phyloP scores from a whole-genome alignment of 2,797 vertebrate genomes.

The Lophotriccus pileatus region DNA sequence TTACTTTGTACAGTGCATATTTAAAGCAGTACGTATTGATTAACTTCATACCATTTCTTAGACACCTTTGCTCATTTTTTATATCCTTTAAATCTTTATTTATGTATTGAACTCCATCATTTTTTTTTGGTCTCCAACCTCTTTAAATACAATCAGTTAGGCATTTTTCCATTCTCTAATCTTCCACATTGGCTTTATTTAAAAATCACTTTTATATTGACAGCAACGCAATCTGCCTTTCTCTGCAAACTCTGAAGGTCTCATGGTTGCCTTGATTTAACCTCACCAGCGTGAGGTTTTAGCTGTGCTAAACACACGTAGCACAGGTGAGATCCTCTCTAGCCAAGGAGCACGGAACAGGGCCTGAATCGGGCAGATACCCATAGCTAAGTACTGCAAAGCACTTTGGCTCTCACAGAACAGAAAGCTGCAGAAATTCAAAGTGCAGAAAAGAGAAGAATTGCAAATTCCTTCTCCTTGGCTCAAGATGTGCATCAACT shows the following conservation, averaged over 20 bases:
- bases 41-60: neutral
- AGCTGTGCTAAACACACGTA: rapidly evolving
- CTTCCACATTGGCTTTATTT: neutral
- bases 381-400: neutral
- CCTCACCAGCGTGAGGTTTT: neutral
- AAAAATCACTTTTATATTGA: neutral
- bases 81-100: neutral
- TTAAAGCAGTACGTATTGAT: neutral
- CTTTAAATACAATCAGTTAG: neutral
- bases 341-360: neutral
- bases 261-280: neutral
- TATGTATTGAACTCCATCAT: neutral
- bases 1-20: neutral
- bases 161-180: neutral
- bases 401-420: neutral
- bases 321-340: neutral
- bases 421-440: neutral
- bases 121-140: neutral
- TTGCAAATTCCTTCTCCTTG: neutral
- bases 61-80: neutral
- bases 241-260: neutral
- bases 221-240: neutral
- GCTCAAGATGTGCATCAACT: neutral
- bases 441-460: neutral
- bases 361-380: neutral